Evolutionary conservation across 1,140 invertebrate genomes (phyloP), one percentile per base, ranked within the genome.

Genomic region (Sarcophaga peregrina): DNA sequence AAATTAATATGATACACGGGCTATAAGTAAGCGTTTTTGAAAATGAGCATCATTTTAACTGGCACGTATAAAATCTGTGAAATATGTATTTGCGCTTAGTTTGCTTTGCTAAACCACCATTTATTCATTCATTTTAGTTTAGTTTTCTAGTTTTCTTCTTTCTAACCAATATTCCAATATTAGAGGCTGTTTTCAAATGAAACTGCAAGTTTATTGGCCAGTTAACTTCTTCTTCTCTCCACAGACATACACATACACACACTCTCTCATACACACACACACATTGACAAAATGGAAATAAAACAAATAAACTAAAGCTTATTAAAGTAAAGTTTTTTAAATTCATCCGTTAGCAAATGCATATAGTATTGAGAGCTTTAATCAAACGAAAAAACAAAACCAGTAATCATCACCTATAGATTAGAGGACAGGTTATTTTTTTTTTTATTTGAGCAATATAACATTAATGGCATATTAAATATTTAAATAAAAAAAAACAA

Each of bases 201-300:
- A 88, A 86, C 87, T 86, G 86, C 86, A 85, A 85, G 86, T 88
- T 88, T 88, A 88, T 88, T 88, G 87, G 87, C 86, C 87, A 86
- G 87, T 88, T 85, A 50, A 46, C n/a, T 50, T 45, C 52, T 54
- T 50, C 25, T 37, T 37, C 25, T 20, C 3, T 62, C 13, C 7
- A n/a, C 20, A 20, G 5, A 68, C 9, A 68, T 58, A 58, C n/a
- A n/a, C n/a, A n/a, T n/a, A n/a, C n/a, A n/a, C n/a, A n/a, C n/a
- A n/a, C n/a, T n/a, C n/a, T n/a, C n/a, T n/a, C n/a, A 68, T 58
- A 58, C 20, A 68, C 17, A 58, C 15, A 15, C 13, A 58, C 7
- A 58, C n/a, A 58, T 7, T 58, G 6, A 13, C 4, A 58, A 58
- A 15, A 8, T n/a, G n/a, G n/a, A 68, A 20, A 20, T 17, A 68